Percentiles rank a stretch among this genome's conserved stretches.
Conservation (phyloP, 2,113 vertebrate species). For the Prolemur simus region DNA sequence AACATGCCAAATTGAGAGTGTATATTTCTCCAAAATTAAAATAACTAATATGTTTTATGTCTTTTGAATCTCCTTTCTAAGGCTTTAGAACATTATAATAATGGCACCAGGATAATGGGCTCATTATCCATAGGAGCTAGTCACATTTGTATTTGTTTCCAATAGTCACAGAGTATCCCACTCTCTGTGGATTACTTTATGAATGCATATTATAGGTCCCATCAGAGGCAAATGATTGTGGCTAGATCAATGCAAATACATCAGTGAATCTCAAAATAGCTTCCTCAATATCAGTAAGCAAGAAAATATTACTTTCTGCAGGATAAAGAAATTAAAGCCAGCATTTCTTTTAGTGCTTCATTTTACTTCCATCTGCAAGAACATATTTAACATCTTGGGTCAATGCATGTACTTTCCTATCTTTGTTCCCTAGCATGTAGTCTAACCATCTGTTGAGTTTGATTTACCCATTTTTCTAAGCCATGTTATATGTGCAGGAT, state of each 20-base stretch:
- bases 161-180: background rate
- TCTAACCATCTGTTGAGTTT: background rate
- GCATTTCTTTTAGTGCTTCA: background rate
- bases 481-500: background rate
- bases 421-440: background rate
- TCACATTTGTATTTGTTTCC: background rate
- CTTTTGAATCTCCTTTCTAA: background rate
- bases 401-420: background rate
- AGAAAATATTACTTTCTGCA: background rate
- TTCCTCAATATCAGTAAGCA: background rate
- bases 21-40: background rate
- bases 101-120: background rate
- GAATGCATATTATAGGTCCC: background rate
- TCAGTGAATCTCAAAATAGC: background rate
- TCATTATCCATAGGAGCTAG: background rate
- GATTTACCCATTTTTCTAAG: constrained; percentile 11
- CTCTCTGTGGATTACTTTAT: background rate
- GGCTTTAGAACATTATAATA: background rate
- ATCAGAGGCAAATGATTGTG: background rate
- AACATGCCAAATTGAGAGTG: background rate
- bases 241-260: background rate
- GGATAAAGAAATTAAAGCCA: background rate
- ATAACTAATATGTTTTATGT: background rate
- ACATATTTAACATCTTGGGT: background rate
- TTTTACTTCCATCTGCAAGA: background rate